Evolutionary conservation across 2,797 vertebrate species (phyloP).

Genomic region (Acrossocheilus fasciatus): DNA sequence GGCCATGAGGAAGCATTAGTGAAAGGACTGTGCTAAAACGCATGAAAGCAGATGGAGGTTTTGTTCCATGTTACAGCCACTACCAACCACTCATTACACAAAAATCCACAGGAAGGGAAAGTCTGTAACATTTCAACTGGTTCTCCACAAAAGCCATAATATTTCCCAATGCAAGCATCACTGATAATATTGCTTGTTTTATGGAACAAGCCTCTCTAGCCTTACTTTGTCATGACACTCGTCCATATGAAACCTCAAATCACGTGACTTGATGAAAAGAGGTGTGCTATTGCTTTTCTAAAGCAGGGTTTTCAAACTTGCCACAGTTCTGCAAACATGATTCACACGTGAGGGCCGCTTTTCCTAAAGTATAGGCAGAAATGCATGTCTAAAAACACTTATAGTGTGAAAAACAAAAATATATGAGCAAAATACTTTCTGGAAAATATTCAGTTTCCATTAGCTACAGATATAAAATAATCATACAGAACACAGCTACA

Average conservation of each 20-base stretch:
- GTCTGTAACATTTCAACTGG: not conserved
- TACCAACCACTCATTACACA: not conserved
- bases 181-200: not conserved
- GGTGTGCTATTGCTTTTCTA: not conserved
- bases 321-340: not conserved
- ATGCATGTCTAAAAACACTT: not conserved
- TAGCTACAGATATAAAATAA: not conserved
- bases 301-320: not conserved
- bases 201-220: not conserved
- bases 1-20: slow-evolving; percentile 7
- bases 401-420: not conserved
- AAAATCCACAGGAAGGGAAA: slow-evolving; percentile 1
- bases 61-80: not conserved
- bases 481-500: not conserved
- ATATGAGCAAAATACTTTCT: not conserved
- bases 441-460: not conserved
- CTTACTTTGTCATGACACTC: not conserved
- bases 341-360: not conserved
- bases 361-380: not conserved
- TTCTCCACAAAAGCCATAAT: not conserved
- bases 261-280: not conserved
- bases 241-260: not conserved
- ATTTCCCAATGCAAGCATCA: not conserved
- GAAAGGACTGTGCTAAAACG: slow-evolving; percentile 14
- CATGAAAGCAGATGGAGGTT: slow-evolving; percentile 17